Evolutionary conservation across 2,113 vertebrate genomes (phyloP), one percentile per base, ranked within the genome.

Genomic region (Turdus rufiventris): DNA sequence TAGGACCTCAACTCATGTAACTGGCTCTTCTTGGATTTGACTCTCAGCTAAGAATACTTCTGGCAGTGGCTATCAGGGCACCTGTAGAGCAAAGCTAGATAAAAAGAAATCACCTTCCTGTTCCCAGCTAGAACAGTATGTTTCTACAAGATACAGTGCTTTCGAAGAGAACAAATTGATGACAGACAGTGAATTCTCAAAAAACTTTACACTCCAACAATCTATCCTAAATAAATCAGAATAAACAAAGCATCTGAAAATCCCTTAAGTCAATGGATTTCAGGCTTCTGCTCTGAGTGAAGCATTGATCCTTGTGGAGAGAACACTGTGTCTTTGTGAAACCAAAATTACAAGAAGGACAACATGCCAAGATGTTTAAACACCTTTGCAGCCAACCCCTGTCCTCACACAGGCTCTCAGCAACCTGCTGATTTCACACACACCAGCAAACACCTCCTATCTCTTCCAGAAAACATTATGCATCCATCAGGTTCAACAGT

Each of bases 361-460:
- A 36, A 25, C n/a, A 34, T 1, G 3, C 18, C 13, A 62, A 47
- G 29, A 48, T 21, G 26, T 5, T 50, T 15, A 18, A 94, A 67
- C 25, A 45, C 34, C 9, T 78, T 16, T 61, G 54, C 28, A 75
- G 65, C 8, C 57, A 56, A 28, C 4, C 14, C 26, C 19, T 2
- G 1, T 18, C 33, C 43, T 72, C 28, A 50, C 28, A 87, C 48
- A 40, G 6, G 17, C 51, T 51, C 12, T 42, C 60, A 53, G 76
- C n/a, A 82, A 56, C 14, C 21, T 66, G 24, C 40, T 83, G 48
- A 43, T 85, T 72, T 65, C 66, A 81, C 8, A 85, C 76, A 17
- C 5, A 48, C 0, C 63, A 43, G 26, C 36, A 63, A 5, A 53
- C 0, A 1, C 25, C 24, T 50, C 31, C 14, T 25, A 56, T 14